Base-by-base conservation (phyloP, 2,888 invertebrate genomes). In the Drosophila helvetica region DNA sequence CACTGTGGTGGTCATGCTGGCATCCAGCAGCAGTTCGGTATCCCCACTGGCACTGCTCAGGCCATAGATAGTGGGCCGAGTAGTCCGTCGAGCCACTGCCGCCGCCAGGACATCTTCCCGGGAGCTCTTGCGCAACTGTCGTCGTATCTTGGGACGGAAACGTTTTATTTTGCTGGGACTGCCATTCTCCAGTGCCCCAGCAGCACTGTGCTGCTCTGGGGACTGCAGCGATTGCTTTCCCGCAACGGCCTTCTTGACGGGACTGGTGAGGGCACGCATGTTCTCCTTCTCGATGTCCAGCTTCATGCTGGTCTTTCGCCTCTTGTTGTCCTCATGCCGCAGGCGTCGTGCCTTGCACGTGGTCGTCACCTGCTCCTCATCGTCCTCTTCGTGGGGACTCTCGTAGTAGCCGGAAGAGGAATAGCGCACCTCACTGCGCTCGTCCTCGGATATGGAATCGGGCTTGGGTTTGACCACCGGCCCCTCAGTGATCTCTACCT, bases 371-470 rank as follows among this genome's bases (percentile, higher is more conserved):
- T 80, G 89, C 3, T 84, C 80, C 15, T 87, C 80, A 57, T 91
- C 88, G 8, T 92, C 92, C 82, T 95, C 95, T 70, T 96, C 95
- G 47, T 94, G 93, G 15, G 95, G 95, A 89, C 95, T 95, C 91
- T 95, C 95, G 89, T 95, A 95, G 90, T 95, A 95, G 1, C 95
- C 95, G 3, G 95, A 95, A 6, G 95, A 95, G 38, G 95, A 95
- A 90, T 95, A 95, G 73, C 95, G 94, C 65, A 91, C 89, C 74
- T 93, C 94, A 91, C 95, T 95, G 89, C 94, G 93, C 89, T 95
- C 95, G 82, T 95, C 95, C 83, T 95, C 95, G 8, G 94, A 94
- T 62, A 94, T 87, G 8, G 95, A 95, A 59, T 93, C 93, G 0
- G 93, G 93, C 92, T 94, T 93, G 12, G 77, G 74, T 15, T 87